Evolutionary conservation across 2,113 vertebrate species (phyloP).

Genomic region (Archocentrus centrarchus): DNA sequence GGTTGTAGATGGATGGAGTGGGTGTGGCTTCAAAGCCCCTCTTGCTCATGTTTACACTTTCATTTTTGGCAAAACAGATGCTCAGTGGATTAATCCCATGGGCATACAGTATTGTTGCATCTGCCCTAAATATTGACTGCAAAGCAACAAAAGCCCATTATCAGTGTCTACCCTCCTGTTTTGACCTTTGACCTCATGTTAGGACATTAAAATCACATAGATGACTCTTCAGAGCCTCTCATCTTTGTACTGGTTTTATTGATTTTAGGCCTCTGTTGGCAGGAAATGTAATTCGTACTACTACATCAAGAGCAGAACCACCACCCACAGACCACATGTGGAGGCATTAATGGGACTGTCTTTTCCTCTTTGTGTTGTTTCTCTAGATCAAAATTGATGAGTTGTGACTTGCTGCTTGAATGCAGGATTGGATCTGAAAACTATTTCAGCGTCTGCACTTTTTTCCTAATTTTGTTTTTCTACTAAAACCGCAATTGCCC

Average conservation of each 20-base stretch:
- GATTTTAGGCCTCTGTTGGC: conserved; percentile 50
- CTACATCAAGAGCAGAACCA: conserved; percentile 39
- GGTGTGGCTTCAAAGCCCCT: conserved; percentile 13
- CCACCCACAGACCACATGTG: conserved; percentile 18
- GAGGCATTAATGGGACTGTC: conserved; percentile 15
- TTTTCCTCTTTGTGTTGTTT: neutral
- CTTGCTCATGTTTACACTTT: conserved; percentile 25
- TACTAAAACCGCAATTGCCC: neutral
- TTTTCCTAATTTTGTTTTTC: neutral
- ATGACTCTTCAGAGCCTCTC: conserved; percentile 21
- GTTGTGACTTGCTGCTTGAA: conserved; percentile 23
- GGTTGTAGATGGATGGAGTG: neutral
- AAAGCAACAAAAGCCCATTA: neutral
- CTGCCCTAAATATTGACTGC: conserved; percentile 15
- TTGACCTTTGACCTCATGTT: conserved; percentile 16
- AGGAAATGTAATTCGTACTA: conserved; percentile 63
- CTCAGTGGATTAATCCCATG: neutral
- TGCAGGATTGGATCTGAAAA: conserved; percentile 2
- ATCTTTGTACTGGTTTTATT: conserved; percentile 44
- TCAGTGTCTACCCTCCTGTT: neutral
- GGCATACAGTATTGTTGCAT: neutral
- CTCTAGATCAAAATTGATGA: conserved; percentile 30
- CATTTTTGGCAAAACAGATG: conserved; percentile 32
- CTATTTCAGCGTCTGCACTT: neutral
- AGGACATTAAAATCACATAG: conserved; percentile 23